Conservation (phyloP, 2,888 invertebrate species). For the Perizoma affinitatum region DNA sequence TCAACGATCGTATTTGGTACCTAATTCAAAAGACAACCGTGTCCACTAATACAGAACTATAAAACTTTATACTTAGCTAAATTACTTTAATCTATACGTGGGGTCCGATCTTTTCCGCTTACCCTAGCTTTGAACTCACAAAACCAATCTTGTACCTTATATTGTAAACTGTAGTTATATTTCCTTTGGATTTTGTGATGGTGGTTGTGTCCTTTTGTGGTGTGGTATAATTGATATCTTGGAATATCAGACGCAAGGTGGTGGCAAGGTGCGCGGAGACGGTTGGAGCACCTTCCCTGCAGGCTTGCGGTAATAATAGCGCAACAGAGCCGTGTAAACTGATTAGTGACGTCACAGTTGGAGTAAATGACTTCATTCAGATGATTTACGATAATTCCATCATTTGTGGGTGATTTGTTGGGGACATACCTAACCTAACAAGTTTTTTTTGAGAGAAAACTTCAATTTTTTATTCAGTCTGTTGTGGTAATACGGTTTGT, state of each 20-base stretch:
- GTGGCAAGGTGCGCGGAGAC: conserved; percentile 76
- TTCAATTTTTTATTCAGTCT: too few species aligned
- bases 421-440: too few species aligned
- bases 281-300: conserved; percentile 71
- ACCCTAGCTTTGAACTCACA: conserved; percentile 25
- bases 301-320: conserved; percentile 58
- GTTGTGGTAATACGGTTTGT: too few species aligned
- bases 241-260: conserved; percentile 80
- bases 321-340: conserved; percentile 72
- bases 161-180: rapidly evolving
- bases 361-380: conserved; percentile 36
- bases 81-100: conserved; percentile 74
- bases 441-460: too few species aligned
- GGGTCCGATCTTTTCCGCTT: conserved; percentile 71
- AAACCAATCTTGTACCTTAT: conserved; percentile 28
- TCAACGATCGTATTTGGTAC: conserved; percentile 64
- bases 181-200: conserved; percentile 7
- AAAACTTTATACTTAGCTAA: conserved; percentile 74
- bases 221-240: conserved; percentile 66
- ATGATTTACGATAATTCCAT: conserved; percentile 23
- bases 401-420: conserved; percentile 9
- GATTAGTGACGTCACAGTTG: conserved; percentile 62
- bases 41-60: conserved; percentile 73
- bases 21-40: conserved; percentile 80
- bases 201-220: conserved; percentile 42